These are phyloP conservation scores for Astropecten irregularis DNA, from an alignment of 53 echinoderm and acorn worm species.

Conservation along the genomic window DNA sequence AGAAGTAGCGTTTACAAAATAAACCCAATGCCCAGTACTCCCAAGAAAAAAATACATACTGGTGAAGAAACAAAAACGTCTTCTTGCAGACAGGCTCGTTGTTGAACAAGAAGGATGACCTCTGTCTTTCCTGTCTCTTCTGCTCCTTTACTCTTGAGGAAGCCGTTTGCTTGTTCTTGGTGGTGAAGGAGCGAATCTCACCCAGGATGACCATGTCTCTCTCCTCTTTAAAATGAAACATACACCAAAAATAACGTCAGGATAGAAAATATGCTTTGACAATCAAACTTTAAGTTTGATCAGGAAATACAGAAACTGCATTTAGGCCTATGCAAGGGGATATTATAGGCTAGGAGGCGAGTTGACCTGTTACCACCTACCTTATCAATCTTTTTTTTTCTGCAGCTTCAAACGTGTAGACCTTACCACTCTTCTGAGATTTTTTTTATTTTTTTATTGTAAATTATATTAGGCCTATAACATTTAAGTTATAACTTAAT, in stretches of 20 bases:
- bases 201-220: conserved; percentile 25
- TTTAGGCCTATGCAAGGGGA: too few relatives aligned
- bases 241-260: not conserved
- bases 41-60: not conserved
- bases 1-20: not conserved
- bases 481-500: too few relatives aligned
- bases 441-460: too few relatives aligned
- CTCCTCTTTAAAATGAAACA: not conserved
- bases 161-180: not conserved
- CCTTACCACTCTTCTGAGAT: too few relatives aligned
- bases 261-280: too few relatives aligned
- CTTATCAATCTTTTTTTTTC: too few relatives aligned
- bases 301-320: too few relatives aligned
- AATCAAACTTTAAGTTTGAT: too few relatives aligned
- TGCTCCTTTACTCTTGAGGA: not conserved
- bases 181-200: not conserved
- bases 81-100: not conserved
- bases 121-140: not conserved
- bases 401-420: too few relatives aligned
- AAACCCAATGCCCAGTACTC: not conserved
- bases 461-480: too few relatives aligned
- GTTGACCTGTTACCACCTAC: too few relatives aligned
- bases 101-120: not conserved
- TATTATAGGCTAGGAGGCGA: too few relatives aligned
- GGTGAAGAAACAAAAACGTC: conserved; percentile 21